These are phyloP conservation scores for Solenopsis fugax DNA, from an alignment of 1,140 invertebrate species.

Conservation along the genomic window DNA sequence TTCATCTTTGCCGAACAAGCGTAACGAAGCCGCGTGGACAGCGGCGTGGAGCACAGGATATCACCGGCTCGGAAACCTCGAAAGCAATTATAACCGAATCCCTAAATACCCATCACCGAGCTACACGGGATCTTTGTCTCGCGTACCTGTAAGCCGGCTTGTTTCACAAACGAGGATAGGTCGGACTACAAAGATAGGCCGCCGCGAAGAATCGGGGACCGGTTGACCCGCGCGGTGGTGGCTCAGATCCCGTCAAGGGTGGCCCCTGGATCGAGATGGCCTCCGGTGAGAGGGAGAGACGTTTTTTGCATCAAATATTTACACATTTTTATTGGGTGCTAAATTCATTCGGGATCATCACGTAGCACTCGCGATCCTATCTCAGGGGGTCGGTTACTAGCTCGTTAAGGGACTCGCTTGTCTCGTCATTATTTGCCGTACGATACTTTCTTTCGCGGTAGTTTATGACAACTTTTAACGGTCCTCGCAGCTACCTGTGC, in stretches of 20 bases:
- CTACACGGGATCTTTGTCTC: conserved; percentile 79
- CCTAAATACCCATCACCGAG: conserved; percentile 76
- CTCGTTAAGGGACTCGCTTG: background rate
- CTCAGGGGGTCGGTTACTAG: conserved; percentile 31
- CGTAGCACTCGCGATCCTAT: conserved; percentile 54
- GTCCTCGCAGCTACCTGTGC: conserved; percentile 25
- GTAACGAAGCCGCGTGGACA: conserved; percentile 62
- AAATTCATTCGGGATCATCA: conserved; percentile 77
- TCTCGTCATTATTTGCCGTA: background rate
- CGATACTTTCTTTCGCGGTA: background rate
- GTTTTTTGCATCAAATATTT: conserved; percentile 82
- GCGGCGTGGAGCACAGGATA: conserved; percentile 60
- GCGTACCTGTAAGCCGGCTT: conserved; percentile 82
- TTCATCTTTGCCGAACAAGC: conserved; percentile 63
- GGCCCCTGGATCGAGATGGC: background rate
- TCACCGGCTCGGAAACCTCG: conserved; percentile 76
- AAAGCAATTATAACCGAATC: conserved; percentile 84
- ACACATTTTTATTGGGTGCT: conserved; percentile 84
- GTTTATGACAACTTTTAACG: conserved; percentile 13
- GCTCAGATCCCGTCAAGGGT: conserved; percentile 21
- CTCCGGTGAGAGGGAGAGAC: conserved; percentile 18
- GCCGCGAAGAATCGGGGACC: conserved; percentile 61
- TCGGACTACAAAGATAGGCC: conserved; percentile 82
- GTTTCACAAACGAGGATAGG: conserved; percentile 84
- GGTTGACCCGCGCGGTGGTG: conserved; percentile 61